Percentiles rank a stretch among this genome's conserved stretches.
phyloP scores from a whole-genome alignment of 2,797 vertebrate genomes.

The Microhierax caerulescens region DNA sequence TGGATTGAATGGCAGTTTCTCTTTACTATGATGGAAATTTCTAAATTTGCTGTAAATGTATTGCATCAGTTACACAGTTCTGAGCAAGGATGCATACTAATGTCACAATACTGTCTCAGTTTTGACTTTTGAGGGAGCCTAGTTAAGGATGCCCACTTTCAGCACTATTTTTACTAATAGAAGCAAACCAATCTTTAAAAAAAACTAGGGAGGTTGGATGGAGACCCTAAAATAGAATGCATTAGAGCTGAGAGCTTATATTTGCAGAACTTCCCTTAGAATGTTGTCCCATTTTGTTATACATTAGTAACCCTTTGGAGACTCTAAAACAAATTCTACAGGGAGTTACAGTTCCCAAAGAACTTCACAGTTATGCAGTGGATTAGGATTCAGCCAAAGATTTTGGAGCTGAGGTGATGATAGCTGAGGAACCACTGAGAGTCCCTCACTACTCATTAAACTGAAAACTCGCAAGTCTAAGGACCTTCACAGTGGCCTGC shows the following conservation, averaged over 20 bases:
- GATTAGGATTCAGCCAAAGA: conserved; percentile 10
- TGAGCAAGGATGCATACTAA: conserved; percentile 8
- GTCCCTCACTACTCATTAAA: not conserved
- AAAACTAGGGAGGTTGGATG: not conserved
- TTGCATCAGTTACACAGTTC: conserved; percentile 39
- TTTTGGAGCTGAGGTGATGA: not conserved
- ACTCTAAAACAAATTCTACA: not conserved
- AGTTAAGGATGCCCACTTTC: conserved; percentile 18
- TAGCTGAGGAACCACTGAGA: not conserved
- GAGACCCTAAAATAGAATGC: not conserved
- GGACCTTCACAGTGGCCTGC: not conserved
- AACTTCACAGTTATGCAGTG: not conserved
- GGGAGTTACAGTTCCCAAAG: not conserved
- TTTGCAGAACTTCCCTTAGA: not conserved
- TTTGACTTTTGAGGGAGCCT: conserved; percentile 9
- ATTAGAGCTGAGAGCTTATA: conserved; percentile 6
- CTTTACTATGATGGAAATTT: conserved; percentile 66
- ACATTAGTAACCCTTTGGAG: not conserved
- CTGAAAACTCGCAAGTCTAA: not conserved
- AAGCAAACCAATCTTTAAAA: not conserved
- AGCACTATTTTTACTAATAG: conserved; percentile 1
- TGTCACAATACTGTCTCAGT: not conserved
- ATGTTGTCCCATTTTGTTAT: not conserved
- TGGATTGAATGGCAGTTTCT: conserved; percentile 66
- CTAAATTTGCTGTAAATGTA: conserved; percentile 56